These are phyloP conservation scores for Melanotaenia nigrans DNA, from an alignment of 2,797 vertebrate genomes.

Conservation along the genomic window DNA sequence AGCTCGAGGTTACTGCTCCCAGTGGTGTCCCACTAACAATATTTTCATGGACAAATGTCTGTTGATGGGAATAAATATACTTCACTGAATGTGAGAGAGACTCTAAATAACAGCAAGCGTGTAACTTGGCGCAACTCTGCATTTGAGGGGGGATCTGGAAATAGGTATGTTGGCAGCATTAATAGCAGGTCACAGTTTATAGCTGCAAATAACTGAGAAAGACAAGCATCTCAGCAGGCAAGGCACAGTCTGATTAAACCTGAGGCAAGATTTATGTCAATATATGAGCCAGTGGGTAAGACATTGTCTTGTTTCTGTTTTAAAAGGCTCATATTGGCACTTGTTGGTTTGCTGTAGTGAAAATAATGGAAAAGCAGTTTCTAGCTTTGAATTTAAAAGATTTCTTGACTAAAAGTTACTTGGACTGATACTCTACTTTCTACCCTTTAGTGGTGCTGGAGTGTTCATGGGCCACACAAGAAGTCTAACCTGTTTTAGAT, in stretches of 20 bases:
- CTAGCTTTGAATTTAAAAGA: too few species aligned
- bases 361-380: too few species aligned
- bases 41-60: conserved; percentile 74
- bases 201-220: too few species aligned
- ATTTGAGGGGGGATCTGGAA: conserved; percentile 8
- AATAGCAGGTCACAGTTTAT: neutral
- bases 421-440: neutral
- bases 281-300: too few species aligned
- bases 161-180: conserved; percentile 13
- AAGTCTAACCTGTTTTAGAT: too few species aligned
- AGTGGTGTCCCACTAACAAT: conserved; percentile 60
- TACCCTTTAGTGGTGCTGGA: neutral
- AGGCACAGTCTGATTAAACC: neutral
- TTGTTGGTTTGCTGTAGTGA: too few species aligned
- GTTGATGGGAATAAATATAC: conserved; percentile 69
- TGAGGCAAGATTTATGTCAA: too few species aligned
- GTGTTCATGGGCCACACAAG: too few species aligned
- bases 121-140: conserved; percentile 29
- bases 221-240: too few species aligned
- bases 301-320: too few species aligned
- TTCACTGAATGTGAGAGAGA: conserved; percentile 33
- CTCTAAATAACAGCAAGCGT: conserved; percentile 33
- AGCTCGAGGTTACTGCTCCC: conserved; percentile 72
- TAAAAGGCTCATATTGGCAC: too few species aligned
- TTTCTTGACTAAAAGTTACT: too few species aligned